Conservation (phyloP, 2,113 vertebrate species). For the Colaptes auratus region DNA sequence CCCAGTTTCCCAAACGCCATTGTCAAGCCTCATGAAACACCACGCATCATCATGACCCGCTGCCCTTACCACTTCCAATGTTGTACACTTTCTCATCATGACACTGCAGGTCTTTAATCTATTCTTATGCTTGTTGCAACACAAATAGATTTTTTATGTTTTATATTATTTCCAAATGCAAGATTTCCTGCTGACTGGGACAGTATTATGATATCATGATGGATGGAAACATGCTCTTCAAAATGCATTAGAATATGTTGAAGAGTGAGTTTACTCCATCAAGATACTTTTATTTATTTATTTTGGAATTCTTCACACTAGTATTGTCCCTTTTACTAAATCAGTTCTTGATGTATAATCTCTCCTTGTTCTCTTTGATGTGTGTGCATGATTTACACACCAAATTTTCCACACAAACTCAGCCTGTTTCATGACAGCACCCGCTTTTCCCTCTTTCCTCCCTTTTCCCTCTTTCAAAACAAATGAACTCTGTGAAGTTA, state of each 20-base stretch:
- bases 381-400: background rate
- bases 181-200: background rate
- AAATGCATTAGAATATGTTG: background rate
- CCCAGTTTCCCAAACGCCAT: background rate
- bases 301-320: background rate
- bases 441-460: background rate
- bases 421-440: background rate
- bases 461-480: background rate
- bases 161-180: background rate
- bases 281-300: background rate
- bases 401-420: background rate
- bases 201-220: background rate
- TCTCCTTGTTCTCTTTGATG: background rate
- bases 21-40: background rate
- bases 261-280: background rate
- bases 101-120: background rate
- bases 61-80: background rate
- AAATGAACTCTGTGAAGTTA: background rate
- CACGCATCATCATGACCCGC: background rate
- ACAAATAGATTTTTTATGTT: background rate
- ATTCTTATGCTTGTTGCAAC: background rate
- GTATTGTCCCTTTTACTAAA: background rate
- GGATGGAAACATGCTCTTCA: background rate
- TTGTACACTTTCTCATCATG: background rate
- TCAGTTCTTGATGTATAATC: background rate